phyloP scores from a whole-genome alignment of 64 coral and sea anemone genomes.

The Montipora cactus region DNA sequence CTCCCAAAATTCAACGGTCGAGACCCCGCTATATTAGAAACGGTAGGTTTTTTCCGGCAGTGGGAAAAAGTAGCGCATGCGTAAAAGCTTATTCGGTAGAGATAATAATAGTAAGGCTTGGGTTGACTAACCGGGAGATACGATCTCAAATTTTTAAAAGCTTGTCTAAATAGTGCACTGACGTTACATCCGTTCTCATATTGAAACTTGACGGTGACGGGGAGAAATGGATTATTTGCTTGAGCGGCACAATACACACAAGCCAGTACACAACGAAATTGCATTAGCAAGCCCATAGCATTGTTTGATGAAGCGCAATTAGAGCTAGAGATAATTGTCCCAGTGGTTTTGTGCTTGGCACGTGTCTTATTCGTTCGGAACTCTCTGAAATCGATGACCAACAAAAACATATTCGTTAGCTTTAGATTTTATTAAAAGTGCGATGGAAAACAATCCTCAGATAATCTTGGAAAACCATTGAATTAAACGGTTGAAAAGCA shows the following conservation, averaged over 20 bases:
- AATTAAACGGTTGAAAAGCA: neutral
- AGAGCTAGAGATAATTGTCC: constrained; percentile 53
- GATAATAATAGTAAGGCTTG: constrained; percentile 10
- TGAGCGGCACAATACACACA: constrained; percentile 38
- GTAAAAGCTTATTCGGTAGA: neutral
- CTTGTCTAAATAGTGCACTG: constrained; percentile 44
- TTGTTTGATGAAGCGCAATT: constrained; percentile 60
- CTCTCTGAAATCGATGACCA: constrained; percentile 39
- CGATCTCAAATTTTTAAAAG: constrained; percentile 45
- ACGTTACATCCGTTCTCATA: constrained; percentile 35
- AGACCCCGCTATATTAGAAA: neutral
- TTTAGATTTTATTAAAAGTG: neutral
- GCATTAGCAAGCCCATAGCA: constrained; percentile 49
- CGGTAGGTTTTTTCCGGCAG: neutral
- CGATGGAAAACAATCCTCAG: constrained; percentile 4
- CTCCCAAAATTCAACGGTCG: neutral
- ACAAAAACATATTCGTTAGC: constrained; percentile 21
- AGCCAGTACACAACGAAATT: constrained; percentile 59
- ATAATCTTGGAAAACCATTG: neutral
- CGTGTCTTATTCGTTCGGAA: constrained; percentile 39
- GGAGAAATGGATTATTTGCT: constrained; percentile 58
- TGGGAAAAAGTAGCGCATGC: constrained; percentile 16
- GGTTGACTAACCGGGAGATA: constrained; percentile 8
- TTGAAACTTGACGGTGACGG: constrained; percentile 32
- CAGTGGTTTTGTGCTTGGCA: constrained; percentile 50